Evolutionary conservation across 2,888 invertebrate genomes (phyloP).

Genomic region (Odontomyia ornata): DNA sequence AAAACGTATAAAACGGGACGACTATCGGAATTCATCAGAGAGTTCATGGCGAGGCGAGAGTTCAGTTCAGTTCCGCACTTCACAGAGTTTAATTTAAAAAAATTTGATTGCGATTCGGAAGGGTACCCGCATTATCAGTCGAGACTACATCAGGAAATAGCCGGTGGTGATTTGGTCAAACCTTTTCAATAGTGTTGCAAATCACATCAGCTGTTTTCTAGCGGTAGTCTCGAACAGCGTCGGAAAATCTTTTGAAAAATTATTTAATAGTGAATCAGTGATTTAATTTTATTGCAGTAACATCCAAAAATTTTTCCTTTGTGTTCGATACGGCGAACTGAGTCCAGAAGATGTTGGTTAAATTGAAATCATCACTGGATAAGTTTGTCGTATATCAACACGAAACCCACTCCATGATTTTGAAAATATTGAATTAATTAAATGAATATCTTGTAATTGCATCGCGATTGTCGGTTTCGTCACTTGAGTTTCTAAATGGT

Average conservation of each 20-base stretch:
- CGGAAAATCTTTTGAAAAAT: too few species aligned
- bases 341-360: slow-evolving; percentile 55
- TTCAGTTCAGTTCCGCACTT: background rate
- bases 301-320: background rate
- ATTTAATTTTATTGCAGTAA: too few species aligned
- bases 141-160: slow-evolving; percentile 33
- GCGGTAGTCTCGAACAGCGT: slow-evolving; percentile 18
- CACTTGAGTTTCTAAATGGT: slow-evolving; percentile 53
- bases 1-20: slow-evolving; percentile 10
- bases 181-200: background rate
- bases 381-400: slow-evolving; percentile 60
- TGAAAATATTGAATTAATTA: background rate
- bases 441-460: slow-evolving; percentile 60
- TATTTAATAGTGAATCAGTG: too few species aligned
- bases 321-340: slow-evolving; percentile 57
- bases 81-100: background rate
- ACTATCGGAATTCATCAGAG: background rate
- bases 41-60: background rate
- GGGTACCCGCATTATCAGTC: background rate
- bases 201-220: slow-evolving; percentile 44
- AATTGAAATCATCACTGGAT: slow-evolving; percentile 59
- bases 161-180: slow-evolving; percentile 31
- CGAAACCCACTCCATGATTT: background rate
- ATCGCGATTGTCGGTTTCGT: slow-evolving; percentile 64
- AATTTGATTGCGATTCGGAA: background rate